phyloP scores from a whole-genome alignment of 2,888 invertebrate species.

The Lithophane socia region DNA sequence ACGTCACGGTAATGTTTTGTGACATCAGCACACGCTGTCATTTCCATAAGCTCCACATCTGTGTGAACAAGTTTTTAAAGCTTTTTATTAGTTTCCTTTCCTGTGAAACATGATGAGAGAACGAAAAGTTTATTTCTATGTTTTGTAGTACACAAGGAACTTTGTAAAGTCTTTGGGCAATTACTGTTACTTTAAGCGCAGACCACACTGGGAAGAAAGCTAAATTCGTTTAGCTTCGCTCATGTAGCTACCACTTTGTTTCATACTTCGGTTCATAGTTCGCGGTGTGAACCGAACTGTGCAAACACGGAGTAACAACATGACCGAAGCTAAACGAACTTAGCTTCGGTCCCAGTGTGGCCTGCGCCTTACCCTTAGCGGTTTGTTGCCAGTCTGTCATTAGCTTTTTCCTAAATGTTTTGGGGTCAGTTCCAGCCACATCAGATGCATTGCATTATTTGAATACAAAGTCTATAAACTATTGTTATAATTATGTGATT shows the following conservation, averaged over 20 bases:
- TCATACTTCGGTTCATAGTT: too few species aligned
- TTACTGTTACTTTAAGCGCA: constrained; percentile 1
- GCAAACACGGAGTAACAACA: too few species aligned
- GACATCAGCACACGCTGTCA: constrained; percentile 15
- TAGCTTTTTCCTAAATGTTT: not conserved
- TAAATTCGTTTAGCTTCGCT: too few species aligned
- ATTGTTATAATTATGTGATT: not conserved
- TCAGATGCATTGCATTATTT: not conserved
- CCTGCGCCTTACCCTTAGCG: not conserved
- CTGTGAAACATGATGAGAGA: constrained; percentile 27
- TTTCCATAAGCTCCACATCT: constrained; percentile 51
- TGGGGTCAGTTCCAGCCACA: too few species aligned
- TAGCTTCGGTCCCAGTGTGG: too few species aligned
- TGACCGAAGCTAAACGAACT: too few species aligned
- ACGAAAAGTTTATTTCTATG: not conserved
- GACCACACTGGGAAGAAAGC: too few species aligned
- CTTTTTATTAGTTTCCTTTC: constrained; percentile 45
- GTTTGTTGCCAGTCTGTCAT: not conserved
- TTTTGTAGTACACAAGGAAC: not conserved
- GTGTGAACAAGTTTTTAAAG: constrained; percentile 36
- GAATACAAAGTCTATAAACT: not conserved
- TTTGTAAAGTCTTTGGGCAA: constrained; percentile 1
- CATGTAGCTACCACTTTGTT: too few species aligned
- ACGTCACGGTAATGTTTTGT: constrained; percentile 20
- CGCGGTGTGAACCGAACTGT: too few species aligned